These are phyloP conservation scores for Phlogophora meticulosa DNA, from an alignment of 2,888 invertebrate genomes.

Conservation along the genomic window DNA sequence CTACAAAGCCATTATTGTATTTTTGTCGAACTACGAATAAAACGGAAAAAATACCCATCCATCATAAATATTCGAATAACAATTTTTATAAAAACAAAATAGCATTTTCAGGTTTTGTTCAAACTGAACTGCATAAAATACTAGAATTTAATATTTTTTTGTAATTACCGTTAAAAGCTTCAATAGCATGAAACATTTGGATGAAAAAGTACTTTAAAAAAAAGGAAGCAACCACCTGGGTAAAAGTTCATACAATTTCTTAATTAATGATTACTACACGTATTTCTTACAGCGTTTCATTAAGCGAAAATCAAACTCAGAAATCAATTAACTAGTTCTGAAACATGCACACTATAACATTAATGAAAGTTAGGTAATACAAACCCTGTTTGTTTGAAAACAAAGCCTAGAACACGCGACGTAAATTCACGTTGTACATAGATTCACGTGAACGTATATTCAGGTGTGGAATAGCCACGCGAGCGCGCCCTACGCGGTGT, in stretches of 20 bases:
- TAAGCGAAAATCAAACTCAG: constrained; percentile 2
- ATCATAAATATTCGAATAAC: constrained; percentile 19
- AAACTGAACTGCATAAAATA: constrained; percentile 9
- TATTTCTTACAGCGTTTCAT: constrained; percentile 21
- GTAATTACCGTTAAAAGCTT: neutral
- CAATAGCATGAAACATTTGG: neutral
- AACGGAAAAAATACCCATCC: constrained; percentile 16
- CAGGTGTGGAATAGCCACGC: constrained; percentile 36
- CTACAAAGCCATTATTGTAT: constrained; percentile 4
- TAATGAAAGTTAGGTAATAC: constrained; percentile 46
- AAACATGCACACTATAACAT: constrained; percentile 23
- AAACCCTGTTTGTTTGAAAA: constrained; percentile 59
- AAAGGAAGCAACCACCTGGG: neutral
- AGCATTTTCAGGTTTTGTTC: constrained; percentile 12
- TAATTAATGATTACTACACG: neutral
- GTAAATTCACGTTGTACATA: constrained; percentile 29
- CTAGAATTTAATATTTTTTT: constrained; percentile 1
- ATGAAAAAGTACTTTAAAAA: too few relatives aligned
- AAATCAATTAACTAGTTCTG: constrained; percentile 2
- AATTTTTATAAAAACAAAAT: constrained; percentile 5
- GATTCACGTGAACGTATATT: constrained; percentile 28
- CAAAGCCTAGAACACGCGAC: constrained; percentile 40
- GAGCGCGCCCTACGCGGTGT: constrained; percentile 59
- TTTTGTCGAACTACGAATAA: constrained; percentile 6
- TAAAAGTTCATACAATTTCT: neutral